Conservation (phyloP, 2,797 vertebrate species). For the Eulemur coronatus region DNA sequence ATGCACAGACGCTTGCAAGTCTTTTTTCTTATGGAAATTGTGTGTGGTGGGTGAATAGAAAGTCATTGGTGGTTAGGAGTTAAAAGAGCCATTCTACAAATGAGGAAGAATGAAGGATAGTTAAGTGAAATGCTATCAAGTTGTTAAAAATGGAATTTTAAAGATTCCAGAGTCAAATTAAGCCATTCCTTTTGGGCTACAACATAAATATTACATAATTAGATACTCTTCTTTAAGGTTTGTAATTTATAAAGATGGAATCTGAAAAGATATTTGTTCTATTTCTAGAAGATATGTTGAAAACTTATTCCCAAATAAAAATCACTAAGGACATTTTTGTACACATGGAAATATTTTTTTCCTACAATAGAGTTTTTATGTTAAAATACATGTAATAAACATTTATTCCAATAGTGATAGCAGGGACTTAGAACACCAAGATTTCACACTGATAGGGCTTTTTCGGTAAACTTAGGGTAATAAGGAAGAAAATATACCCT, state of each 20-base stretch:
- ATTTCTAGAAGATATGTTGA: constrained; percentile 13
- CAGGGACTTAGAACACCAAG: not conserved
- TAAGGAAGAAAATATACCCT: not conserved
- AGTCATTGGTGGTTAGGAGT: not conserved
- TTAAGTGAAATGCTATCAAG: not conserved
- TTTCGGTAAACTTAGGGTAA: not conserved
- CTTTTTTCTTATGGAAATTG: not conserved
- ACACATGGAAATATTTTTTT: not conserved
- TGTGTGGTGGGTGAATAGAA: not conserved
- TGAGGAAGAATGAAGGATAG: not conserved
- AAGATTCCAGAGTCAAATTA: not conserved
- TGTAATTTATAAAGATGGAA: not conserved
- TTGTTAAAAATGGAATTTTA: constrained; percentile 41
- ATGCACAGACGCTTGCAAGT: not conserved
- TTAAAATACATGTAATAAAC: not conserved
- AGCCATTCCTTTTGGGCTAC: not conserved
- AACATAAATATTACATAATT: not conserved
- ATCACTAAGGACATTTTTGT: not conserved
- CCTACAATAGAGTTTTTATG: not conserved
- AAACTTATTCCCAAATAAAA: not conserved
- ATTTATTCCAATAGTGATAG: not conserved
- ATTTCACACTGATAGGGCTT: not conserved
- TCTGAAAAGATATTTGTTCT: not conserved
- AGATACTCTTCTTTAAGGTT: not conserved
- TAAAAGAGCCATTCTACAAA: not conserved